Percentiles rank a stretch among this genome's conserved stretches.
These are phyloP conservation scores for Astreopora myriophthalma DNA, from an alignment of 64 coral and sea anemone genomes.

Conservation along the genomic window DNA sequence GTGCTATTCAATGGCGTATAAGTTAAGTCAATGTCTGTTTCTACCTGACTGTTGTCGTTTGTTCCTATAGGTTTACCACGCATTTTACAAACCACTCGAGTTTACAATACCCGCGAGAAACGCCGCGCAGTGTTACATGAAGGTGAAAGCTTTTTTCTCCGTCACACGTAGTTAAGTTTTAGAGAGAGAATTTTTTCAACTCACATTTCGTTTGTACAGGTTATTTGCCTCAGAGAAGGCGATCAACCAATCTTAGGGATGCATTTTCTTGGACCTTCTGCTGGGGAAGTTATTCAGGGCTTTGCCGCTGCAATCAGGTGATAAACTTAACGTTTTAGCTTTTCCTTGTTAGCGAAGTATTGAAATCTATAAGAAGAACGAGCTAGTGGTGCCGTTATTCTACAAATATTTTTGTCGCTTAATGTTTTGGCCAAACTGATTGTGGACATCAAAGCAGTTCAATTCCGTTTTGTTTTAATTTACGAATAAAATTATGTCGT, in stretches of 20 bases:
- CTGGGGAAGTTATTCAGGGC: slow-evolving; percentile 95
- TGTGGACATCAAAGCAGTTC: too few species aligned
- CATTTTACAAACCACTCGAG: slow-evolving; percentile 97
- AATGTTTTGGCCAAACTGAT: too few species aligned
- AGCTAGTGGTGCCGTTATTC: too few species aligned
- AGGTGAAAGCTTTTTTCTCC: slow-evolving; percentile 13
- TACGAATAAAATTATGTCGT: too few species aligned
- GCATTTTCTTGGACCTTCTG: slow-evolving; percentile 90
- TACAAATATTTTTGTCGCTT: too few species aligned
- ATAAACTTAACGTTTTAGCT: neutral
- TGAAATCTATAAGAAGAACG: too few species aligned
- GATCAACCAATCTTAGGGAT: slow-evolving; percentile 72
- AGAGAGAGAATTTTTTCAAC: neutral
- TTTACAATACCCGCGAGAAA: slow-evolving; percentile 74
- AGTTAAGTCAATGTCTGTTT: too few species aligned
- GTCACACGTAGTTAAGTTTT: neutral
- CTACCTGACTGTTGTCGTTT: neutral
- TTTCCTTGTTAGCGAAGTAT: too few species aligned
- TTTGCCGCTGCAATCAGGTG: slow-evolving; percentile 90
- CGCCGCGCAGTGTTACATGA: slow-evolving; percentile 80
- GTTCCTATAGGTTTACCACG: slow-evolving; percentile 83
- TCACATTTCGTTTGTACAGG: slow-evolving; percentile 11
- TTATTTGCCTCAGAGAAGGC: slow-evolving; percentile 77
- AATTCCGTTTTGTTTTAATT: too few species aligned
- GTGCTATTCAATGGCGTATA: too few species aligned